Percentiles rank a stretch among this genome's conserved stretches.
Evolutionary conservation across 2,797 vertebrate genomes (phyloP).

Genomic region (Pachyuromys duprasi): DNA sequence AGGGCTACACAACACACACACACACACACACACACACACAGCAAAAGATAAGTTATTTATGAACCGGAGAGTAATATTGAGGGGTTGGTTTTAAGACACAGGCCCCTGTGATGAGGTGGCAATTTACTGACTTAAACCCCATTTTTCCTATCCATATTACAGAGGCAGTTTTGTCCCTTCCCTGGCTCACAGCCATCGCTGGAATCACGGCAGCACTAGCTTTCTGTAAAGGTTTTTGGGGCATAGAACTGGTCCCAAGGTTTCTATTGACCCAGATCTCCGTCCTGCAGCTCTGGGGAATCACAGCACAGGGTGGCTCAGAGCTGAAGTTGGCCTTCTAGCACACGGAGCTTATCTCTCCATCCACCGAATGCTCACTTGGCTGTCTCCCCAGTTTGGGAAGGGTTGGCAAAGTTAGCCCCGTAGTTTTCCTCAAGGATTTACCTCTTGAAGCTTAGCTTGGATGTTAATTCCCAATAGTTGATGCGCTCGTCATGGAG

Average conservation of each 20-base stretch:
- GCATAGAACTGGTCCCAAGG: background rate
- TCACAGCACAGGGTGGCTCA: background rate
- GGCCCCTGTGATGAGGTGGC: background rate
- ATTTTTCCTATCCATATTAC: background rate
- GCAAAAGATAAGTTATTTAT: background rate
- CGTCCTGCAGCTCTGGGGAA: background rate
- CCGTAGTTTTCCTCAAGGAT: too few relatives aligned
- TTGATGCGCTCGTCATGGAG: background rate
- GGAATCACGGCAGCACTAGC: background rate
- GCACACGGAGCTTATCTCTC: background rate
- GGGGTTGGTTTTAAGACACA: background rate
- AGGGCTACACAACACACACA: too few relatives aligned
- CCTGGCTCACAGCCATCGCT: background rate
- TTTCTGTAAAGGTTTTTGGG: background rate
- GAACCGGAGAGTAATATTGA: background rate
- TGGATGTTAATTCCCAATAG: background rate
- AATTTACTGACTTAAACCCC: background rate
- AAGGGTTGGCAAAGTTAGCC: background rate
- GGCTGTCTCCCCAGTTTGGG: background rate
- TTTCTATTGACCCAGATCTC: fast-evolving
- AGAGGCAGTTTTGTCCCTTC: background rate
- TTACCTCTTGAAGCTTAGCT: background rate
- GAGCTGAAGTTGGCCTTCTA: background rate
- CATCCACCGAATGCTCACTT: background rate
- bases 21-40: too few relatives aligned